A percentile compares a stretch with the other conserved stretches of the same genome.
These are phyloP conservation scores for Ceraclea dissimilis DNA, from an alignment of 2,888 invertebrate genomes.

Conservation along the genomic window DNA sequence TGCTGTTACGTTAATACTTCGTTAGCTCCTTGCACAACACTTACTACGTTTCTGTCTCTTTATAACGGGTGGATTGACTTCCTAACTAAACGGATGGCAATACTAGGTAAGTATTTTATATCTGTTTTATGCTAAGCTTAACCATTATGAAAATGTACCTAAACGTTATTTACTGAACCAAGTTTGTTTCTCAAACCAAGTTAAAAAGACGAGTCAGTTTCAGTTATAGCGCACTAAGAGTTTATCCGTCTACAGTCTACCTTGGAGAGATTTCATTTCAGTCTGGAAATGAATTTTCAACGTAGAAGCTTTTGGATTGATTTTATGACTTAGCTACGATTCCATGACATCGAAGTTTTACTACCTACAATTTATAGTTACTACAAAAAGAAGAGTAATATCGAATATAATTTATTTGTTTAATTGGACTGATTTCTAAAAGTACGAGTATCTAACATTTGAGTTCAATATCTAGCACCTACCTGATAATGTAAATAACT, in stretches of 20 bases:
- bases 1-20: slow-evolving; percentile 25
- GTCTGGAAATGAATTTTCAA: not conserved
- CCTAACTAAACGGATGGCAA: not conserved
- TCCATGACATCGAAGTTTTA: too few relatives aligned
- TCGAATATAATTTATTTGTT: too few relatives aligned
- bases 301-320: not conserved
- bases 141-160: slow-evolving; percentile 1
- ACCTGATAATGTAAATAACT: too few relatives aligned
- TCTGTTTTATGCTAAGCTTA: not conserved
- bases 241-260: not conserved
- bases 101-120: not conserved
- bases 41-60: not conserved
- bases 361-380: too few relatives aligned
- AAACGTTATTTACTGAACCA: not conserved
- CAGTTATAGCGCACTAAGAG: not conserved
- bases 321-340: not conserved
- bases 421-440: too few relatives aligned
- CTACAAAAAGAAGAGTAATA: too few relatives aligned
- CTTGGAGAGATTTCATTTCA: not conserved
- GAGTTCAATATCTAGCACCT: too few relatives aligned
- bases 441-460: too few relatives aligned
- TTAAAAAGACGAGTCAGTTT: not conserved
- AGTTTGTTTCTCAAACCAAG: not conserved
- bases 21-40: slow-evolving; percentile 15
- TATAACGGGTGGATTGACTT: not conserved